These are phyloP conservation scores for Atherinosoma microstoma DNA, from an alignment of 2,797 vertebrate species.

Conservation along the genomic window DNA sequence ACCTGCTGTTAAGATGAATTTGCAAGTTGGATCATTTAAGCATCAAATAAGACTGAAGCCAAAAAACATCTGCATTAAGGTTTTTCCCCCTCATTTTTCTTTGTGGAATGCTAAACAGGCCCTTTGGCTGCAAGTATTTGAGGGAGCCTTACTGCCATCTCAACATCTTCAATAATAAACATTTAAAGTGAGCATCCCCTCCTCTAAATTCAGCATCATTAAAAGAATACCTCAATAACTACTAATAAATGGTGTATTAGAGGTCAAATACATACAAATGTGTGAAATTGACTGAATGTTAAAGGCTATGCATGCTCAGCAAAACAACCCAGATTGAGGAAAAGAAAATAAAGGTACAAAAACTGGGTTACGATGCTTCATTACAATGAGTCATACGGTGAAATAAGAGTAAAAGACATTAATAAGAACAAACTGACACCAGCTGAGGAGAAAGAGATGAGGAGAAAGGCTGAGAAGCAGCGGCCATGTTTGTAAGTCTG, in stretches of 20 bases:
- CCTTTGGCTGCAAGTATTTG: too few relatives aligned
- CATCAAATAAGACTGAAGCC: not conserved
- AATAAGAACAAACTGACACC: constrained; percentile 39
- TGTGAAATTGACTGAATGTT: constrained; percentile 17
- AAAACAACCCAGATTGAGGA: constrained; percentile 24
- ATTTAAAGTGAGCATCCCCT: not conserved
- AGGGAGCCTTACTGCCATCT: not conserved
- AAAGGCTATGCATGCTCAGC: constrained; percentile 32
- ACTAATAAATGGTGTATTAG: not conserved
- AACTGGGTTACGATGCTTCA: constrained; percentile 12
- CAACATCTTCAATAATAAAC: not conserved
- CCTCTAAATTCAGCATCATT: not conserved
- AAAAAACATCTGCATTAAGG: not conserved
- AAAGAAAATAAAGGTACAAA: constrained; percentile 9
- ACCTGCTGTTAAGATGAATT: too few relatives aligned
- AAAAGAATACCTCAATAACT: not conserved
- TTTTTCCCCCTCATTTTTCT: not conserved
- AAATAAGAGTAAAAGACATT: constrained; percentile 26
- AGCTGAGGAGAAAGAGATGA: constrained; percentile 31
- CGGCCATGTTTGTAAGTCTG: constrained; percentile 82
- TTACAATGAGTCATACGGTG: constrained; percentile 13
- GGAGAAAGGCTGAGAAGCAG: constrained; percentile 74
- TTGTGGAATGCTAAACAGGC: not conserved
- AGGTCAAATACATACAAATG: not conserved
- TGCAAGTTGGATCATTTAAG: too few relatives aligned